Conservation (phyloP, 2,797 vertebrate genomes). For the Myiothlypis chrysogaster region DNA sequence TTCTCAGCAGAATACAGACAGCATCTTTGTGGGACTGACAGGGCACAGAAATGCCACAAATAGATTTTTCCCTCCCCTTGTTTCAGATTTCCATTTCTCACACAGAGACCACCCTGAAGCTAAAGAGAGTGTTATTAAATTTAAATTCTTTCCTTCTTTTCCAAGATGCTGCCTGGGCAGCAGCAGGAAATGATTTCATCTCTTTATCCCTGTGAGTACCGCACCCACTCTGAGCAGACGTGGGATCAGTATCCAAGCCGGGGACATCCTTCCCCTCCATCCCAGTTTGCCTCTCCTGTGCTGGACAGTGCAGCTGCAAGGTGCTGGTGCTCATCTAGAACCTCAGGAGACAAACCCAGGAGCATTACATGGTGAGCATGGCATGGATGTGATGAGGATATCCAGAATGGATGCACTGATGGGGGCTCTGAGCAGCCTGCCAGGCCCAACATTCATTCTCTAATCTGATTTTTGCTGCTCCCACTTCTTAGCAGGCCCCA, state of each 20-base stretch:
- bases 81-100: neutral
- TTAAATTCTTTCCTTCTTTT: neutral
- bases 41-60: neutral
- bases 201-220: neutral
- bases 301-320: neutral
- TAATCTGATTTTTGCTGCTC: constrained; percentile 18
- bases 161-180: neutral
- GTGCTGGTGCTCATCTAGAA: neutral
- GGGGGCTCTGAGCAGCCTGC: neutral
- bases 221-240: rapidly evolving
- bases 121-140: neutral
- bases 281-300: neutral
- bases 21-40: neutral
- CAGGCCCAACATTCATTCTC: neutral
- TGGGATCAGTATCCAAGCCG: rapidly evolving
- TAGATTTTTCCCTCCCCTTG: neutral
- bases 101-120: neutral
- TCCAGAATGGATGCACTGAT: neutral
- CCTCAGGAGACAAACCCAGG: neutral
- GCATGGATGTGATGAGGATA: neutral
- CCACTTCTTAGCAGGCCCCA: neutral
- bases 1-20: neutral
- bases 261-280: neutral
- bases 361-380: neutral
- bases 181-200: neutral